Evolutionary conservation across 2,797 vertebrate genomes (phyloP), one percentile per base, ranked within the genome.

Genomic region (Mormyrops boulengeri): DNA sequence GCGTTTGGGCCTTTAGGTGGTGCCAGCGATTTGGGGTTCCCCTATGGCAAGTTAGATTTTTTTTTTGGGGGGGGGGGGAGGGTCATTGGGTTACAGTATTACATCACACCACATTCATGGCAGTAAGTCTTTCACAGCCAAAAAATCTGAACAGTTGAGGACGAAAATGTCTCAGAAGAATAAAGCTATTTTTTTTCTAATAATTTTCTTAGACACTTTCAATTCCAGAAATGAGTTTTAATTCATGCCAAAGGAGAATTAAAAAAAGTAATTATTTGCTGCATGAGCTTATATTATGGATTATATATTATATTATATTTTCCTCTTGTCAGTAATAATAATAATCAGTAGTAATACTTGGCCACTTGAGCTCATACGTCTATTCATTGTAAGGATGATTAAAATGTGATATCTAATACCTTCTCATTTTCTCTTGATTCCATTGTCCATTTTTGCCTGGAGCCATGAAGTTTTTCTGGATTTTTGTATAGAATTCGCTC

Each of bases 391-490:
- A 80, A 41, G 19, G 9, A 80, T 1, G 7, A 80, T 80, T 80
- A 80, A 80, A 73, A 73, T 73, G 66, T 73, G 30, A 73, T 73
- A 73, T 73, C 12, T 73, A 38, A 80, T 80, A 80, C 73, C 73
- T 80, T 44, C 73, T 80, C 73, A 44, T 44, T 17, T 44, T 80
- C 38, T 80, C 17, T 44, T 41, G 30, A 44, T 44, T 80, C 38
- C 19, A 44, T 80, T 80, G 73, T 80, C 17, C 38, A 44, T 41
- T 55, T 52, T 69, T 26, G 17, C 44, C 34, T 6, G 14, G 57
- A 73, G 47, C 30, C n/a, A 49, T 87, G 7, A 3, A 38, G 4
- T 57, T 47, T 44, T 69, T 22, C 38, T 47, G n/a, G 34, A 49
- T 73, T 66, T 44, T 49, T 73, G 2, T 4, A 55, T 47, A 52